Conservation (phyloP, 2,797 vertebrate genomes). For the Microctenopoma steveboyesi region DNA sequence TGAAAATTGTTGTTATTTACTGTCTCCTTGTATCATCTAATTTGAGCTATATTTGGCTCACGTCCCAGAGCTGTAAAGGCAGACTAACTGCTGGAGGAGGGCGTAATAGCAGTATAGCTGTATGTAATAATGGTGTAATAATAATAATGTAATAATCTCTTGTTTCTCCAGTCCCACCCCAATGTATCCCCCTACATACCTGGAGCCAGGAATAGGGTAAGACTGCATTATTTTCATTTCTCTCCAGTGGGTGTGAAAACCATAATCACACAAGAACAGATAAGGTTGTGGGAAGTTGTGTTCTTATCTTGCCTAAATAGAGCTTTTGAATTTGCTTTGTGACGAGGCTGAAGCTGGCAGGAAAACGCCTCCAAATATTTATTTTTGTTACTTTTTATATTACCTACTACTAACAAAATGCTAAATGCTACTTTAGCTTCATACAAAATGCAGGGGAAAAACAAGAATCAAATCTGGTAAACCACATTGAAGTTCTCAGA, state of each 20-base stretch:
- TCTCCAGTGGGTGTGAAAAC: slow-evolving; percentile 42
- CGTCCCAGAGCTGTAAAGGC: slow-evolving; percentile 43
- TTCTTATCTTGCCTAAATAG: slow-evolving; percentile 45
- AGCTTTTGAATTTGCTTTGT: slow-evolving; percentile 34
- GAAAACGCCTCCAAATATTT: background rate
- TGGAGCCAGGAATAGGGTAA: slow-evolving; percentile 98
- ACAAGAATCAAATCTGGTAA: background rate
- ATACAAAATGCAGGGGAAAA: background rate
- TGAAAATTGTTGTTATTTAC: slow-evolving; percentile 59
- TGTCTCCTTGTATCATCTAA: slow-evolving; percentile 54
- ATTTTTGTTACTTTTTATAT: background rate
- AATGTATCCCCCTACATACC: slow-evolving; percentile 96
- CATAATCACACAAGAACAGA: slow-evolving; percentile 45
- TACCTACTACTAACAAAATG: background rate
- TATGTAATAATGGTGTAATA: slow-evolving; percentile 46
- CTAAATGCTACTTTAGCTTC: background rate
- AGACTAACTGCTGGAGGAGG: slow-evolving; percentile 28
- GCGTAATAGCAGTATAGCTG: slow-evolving; percentile 41
- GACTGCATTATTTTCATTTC: slow-evolving; percentile 48
- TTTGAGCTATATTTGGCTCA: slow-evolving; percentile 53
- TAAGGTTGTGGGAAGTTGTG: slow-evolving; percentile 37
- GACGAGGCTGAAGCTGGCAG: slow-evolving; percentile 7
- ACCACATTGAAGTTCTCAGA: background rate
- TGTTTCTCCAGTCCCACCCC: slow-evolving; percentile 90
- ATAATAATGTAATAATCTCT: background rate